Conservation (phyloP, 1,140 invertebrate genomes). For the Antheraea mylitta region DNA sequence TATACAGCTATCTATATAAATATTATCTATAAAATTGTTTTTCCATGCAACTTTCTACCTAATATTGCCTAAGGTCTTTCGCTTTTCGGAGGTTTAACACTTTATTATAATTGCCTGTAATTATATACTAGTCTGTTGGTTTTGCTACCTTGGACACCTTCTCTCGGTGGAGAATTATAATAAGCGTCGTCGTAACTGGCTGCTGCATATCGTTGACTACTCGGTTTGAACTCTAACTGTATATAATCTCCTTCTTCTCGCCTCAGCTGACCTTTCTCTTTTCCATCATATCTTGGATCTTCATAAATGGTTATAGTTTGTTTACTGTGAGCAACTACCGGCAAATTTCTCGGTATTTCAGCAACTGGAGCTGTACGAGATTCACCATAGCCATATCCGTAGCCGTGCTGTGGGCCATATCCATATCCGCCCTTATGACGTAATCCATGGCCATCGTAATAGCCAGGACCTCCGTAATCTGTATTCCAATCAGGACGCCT, state of each 20-base stretch:
- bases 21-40: too few species aligned
- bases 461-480: conserved; percentile 56
- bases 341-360: conserved; percentile 57
- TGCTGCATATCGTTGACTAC: conserved; percentile 66
- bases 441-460: conserved; percentile 55
- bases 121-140: conserved; percentile 77
- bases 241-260: conserved; percentile 67
- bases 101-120: conserved; percentile 54
- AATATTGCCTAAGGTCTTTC: too few species aligned
- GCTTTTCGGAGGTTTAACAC: too few species aligned
- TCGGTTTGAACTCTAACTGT: conserved; percentile 67
- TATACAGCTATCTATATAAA: too few species aligned
- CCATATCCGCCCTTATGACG: conserved; percentile 62
- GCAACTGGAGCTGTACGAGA: conserved; percentile 50
- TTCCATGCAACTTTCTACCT: too few species aligned
- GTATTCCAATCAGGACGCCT: conserved; percentile 47
- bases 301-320: conserved; percentile 80
- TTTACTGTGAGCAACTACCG: conserved; percentile 59
- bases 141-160: conserved; percentile 62
- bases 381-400: conserved; percentile 73
- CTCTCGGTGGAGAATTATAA: conserved; percentile 51
- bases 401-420: conserved; percentile 61
- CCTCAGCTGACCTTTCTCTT: conserved; percentile 55
- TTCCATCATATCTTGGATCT: conserved; percentile 77
- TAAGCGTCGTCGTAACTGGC: conserved; percentile 71